Percentiles rank a stretch among this genome's conserved stretches.
Evolutionary conservation across 53 echinoderm and acorn worm genomes (phyloP).

Genomic region (Arbacia lixula): DNA sequence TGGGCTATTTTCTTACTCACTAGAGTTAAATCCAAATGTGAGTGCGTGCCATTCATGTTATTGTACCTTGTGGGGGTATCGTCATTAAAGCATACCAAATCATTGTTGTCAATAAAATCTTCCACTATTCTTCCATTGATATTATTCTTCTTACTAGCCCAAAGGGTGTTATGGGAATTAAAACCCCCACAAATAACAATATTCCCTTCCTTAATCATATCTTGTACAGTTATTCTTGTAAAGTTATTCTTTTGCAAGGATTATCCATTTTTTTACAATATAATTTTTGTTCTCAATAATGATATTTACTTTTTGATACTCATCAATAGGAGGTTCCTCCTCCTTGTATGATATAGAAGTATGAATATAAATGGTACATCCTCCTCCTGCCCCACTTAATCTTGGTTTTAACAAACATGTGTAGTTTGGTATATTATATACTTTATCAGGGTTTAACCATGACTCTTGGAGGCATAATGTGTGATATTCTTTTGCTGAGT

Average conservation of each 20-base stretch:
- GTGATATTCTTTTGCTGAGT: not conserved
- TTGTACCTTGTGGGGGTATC: too few relatives aligned
- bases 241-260: too few relatives aligned
- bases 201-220: not conserved
- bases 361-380: not conserved
- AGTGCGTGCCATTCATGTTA: too few relatives aligned
- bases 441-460: not conserved
- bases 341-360: not conserved
- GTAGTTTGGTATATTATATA: not conserved
- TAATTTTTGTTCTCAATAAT: not conserved
- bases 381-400: not conserved
- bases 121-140: not conserved
- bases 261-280: not conserved
- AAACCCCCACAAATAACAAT: not conserved
- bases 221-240: too few relatives aligned
- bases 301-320: not conserved
- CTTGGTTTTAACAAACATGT: not conserved
- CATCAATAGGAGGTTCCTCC: not conserved
- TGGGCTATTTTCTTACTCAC: not conserved
- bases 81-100: too few relatives aligned
- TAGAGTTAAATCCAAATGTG: not conserved
- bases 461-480: not conserved
- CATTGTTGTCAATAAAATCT: too few relatives aligned
- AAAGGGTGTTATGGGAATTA: not conserved
- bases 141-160: not conserved